Evolutionary conservation across 2,888 invertebrate species (phyloP).

Genomic region (Tipula helvola): DNA sequence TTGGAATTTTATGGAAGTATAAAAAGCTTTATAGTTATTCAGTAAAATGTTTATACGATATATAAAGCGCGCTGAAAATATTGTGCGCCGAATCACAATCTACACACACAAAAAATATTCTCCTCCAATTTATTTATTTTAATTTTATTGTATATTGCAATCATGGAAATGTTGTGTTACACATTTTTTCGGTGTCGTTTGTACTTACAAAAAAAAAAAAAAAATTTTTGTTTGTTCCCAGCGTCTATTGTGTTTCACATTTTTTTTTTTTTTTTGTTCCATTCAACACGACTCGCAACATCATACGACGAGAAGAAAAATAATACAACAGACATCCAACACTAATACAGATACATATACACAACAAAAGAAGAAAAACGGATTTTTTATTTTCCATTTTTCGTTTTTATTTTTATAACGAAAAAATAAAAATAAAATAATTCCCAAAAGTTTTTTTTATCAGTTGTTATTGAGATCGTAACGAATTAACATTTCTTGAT

Average conservation of each 20-base stretch:
- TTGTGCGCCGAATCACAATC: neutral
- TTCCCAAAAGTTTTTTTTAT: neutral
- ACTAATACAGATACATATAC: no score
- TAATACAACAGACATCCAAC: neutral
- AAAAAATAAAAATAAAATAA: neutral
- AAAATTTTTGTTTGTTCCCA: neutral
- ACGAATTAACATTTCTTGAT: neutral
- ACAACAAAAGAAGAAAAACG: neutral
- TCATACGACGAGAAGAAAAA: neutral
- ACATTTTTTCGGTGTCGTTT: neutral
- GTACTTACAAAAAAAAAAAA: neutral
- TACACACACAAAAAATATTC: neutral
- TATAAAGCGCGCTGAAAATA: neutral
- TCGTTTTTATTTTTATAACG: neutral
- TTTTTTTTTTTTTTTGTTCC: neutral
- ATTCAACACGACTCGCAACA: neutral
- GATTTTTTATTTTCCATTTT: neutral
- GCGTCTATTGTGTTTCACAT: neutral
- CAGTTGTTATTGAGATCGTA: slow-evolving; percentile 4
- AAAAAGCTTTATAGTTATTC: neutral
- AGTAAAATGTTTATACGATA: neutral
- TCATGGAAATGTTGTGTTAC: neutral
- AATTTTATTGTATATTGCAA: neutral
- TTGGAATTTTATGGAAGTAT: neutral
- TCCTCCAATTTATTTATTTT: neutral